Conservation (phyloP, 2,888 invertebrate genomes). For the Epistrophe eligans region DNA sequence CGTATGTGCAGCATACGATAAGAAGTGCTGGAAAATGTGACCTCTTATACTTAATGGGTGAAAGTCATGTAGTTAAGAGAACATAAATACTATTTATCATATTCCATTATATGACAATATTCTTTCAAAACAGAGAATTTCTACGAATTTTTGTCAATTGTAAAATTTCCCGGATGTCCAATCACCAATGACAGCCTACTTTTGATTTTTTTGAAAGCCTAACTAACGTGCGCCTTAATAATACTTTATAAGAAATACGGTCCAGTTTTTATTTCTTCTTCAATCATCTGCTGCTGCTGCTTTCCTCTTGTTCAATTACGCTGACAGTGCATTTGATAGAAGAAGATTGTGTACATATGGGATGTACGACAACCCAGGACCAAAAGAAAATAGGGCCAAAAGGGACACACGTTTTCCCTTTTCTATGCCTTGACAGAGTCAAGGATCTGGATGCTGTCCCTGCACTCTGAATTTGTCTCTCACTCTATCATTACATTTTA, state of each 20-base stretch:
- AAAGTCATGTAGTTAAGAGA: no score
- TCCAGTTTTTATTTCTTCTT: constrained; percentile 7
- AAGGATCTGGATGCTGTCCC: constrained; percentile 59
- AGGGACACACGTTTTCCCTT: constrained; percentile 71
- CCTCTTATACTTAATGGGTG: no score
- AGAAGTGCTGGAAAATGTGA: no score
- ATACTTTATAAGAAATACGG: background rate
- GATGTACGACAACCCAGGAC: constrained; percentile 48
- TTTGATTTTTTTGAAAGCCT: no score
- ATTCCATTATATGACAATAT: no score
- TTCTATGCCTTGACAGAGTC: constrained; percentile 64
- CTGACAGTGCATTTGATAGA: constrained; percentile 71
- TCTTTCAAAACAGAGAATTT: no score
- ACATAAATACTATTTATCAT: no score
- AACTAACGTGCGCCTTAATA: background rate
- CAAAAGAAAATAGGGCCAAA: constrained; percentile 69
- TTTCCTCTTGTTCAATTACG: constrained; percentile 72
- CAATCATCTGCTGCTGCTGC: constrained; percentile 10
- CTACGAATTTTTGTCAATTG: no score
- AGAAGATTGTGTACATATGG: constrained; percentile 67
- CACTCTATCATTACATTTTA: background rate
- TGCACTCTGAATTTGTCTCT: constrained; percentile 19
- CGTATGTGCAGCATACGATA: no score
- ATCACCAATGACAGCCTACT: no score
- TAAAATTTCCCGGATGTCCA: no score